phyloP scores from a whole-genome alignment of 2,888 invertebrate genomes.

The Drosophila falleni region DNA sequence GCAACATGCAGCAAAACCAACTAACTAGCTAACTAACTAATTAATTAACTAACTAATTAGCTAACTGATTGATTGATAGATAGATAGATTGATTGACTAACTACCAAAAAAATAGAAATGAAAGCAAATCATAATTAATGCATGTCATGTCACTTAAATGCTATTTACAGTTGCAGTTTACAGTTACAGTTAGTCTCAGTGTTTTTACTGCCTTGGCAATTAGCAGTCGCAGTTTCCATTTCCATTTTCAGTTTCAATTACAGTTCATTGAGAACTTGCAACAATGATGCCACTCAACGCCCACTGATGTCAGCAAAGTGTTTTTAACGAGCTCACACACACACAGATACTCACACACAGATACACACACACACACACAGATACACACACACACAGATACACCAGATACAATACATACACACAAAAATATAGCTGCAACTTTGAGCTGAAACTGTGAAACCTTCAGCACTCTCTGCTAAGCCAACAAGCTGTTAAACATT shows the following conservation, averaged over 20 bases:
- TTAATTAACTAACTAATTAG: constrained; percentile 12
- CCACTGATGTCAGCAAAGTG: constrained; percentile 72
- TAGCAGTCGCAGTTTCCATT: constrained; percentile 72
- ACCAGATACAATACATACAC: constrained; percentile 5
- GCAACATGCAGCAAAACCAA: constrained; percentile 52
- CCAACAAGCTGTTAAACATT: constrained; percentile 76
- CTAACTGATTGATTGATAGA: neutral
- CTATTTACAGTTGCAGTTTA: constrained; percentile 39
- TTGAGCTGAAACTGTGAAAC: constrained; percentile 39
- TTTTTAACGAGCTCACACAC: constrained; percentile 69
- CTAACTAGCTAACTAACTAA: constrained; percentile 40
- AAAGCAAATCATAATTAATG: constrained; percentile 70
- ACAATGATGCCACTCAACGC: constrained; percentile 63
- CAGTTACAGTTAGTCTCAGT: constrained; percentile 14
- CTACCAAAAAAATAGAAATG: constrained; percentile 10
- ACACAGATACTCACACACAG: constrained; percentile 15
- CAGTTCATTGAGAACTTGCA: constrained; percentile 76
- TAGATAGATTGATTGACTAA: constrained; percentile 13
- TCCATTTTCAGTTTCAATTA: constrained; percentile 81
- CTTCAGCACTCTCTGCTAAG: constrained; percentile 56
- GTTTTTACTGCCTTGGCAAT: constrained; percentile 68
- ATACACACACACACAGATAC: constrained; percentile 20
- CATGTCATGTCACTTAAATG: constrained; percentile 74
- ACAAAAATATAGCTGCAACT: constrained; percentile 35
- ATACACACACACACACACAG: constrained; percentile 15